Base-by-base conservation (phyloP, 2,888 invertebrate species). In the Apeira syringaria region DNA sequence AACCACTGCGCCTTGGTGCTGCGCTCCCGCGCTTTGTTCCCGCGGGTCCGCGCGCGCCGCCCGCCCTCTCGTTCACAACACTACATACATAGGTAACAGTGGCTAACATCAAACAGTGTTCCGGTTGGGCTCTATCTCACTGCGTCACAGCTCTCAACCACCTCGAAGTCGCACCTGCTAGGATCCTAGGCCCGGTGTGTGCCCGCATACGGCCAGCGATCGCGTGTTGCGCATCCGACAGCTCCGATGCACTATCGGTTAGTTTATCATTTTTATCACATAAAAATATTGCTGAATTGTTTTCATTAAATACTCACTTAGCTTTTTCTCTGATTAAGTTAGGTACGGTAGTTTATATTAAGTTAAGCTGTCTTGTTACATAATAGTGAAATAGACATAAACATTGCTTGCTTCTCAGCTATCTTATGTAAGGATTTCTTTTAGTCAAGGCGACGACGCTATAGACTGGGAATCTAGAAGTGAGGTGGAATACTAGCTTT, bases 181-280 rank as follows among this genome's bases (percentile, higher is more conserved):
- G 55, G 58, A 53, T 65, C 64, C 64, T 60, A 53, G 59, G 56
- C 56, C 61, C 64, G 64, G 63, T 66, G 67, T 65, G 61, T 56
- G 66, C 70, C 64, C 66, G 68, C 64, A 64, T 66, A 65, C 68
- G 56, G 64, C 66, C 75, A 52, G 71, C 74, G 63, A 71, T 74
- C 69, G 81, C 80, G 84, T 85, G 86, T 82, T 86, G 83, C 78
- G 75, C 83, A 68, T 76, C 80, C 76, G 80, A 80, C 81, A 79
- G 81, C 76, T 86, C 86, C 80, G 83, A 87, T 87, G 86, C 75
- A 76, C 76, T 76, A 68, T 84, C 83, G 86, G 86, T 86, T 79
- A 84, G 86, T 86, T 65, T 35, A 20, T 51, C 46, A 11, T 11
- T 11, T 50, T 41, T 45, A 47, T 39, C 40, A 26, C 46, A 11